These are phyloP conservation scores for Myotis pilosus DNA, from an alignment of 2,797 vertebrate species.

Conservation along the genomic window DNA sequence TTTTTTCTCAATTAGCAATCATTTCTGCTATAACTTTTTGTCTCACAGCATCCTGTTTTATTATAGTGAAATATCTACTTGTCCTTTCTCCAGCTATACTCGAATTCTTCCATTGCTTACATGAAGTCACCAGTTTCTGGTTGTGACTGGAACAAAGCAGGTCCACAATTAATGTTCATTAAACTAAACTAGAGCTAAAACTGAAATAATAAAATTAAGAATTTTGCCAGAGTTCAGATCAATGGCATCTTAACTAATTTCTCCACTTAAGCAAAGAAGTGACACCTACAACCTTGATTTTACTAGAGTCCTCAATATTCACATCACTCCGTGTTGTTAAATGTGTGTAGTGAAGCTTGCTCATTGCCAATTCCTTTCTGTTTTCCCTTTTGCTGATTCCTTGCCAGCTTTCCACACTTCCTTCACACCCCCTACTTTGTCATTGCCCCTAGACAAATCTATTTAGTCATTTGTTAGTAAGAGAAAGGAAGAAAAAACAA, in stretches of 20 bases:
- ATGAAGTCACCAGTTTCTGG: neutral
- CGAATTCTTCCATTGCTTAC: neutral
- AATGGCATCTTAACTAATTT: neutral
- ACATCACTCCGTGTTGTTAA: neutral
- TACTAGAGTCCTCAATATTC: neutral
- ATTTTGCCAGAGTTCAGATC: neutral
- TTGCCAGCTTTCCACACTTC: neutral
- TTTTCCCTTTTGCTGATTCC: neutral
- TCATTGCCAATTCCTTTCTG: conserved; percentile 7
- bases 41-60: neutral
- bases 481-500: conserved; percentile 57
- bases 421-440: conserved; percentile 36
- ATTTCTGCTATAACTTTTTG: neutral
- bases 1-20: neutral
- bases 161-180: neutral
- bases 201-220: neutral
- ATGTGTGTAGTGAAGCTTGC: neutral
- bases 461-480: conserved; percentile 56
- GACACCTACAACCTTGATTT: neutral
- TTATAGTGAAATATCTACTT: neutral
- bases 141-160: neutral
- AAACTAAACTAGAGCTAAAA: neutral
- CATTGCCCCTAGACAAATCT: conserved; percentile 42
- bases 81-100: neutral
- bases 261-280: neutral